Evolutionary conservation across 2,113 vertebrate species (phyloP).

Genomic region (Poeciliopsis occidentalis): DNA sequence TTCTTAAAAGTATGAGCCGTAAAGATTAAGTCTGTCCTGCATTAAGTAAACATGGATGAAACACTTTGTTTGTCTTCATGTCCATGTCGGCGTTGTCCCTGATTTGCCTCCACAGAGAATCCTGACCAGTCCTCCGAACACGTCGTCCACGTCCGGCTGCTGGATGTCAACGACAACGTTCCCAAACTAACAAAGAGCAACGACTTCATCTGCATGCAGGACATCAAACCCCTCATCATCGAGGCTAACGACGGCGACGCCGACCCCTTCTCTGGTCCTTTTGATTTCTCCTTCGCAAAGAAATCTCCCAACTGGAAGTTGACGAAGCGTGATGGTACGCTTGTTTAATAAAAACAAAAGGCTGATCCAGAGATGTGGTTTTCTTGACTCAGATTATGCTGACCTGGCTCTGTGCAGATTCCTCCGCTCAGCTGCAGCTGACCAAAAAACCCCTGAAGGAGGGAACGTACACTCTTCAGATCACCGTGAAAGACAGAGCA

Average conservation of each 20-base stretch:
- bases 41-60: background rate
- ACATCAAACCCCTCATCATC: constrained; percentile 64
- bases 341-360: background rate
- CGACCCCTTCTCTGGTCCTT: constrained; percentile 72
- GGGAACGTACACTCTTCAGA: constrained; percentile 57
- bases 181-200: constrained; percentile 61
- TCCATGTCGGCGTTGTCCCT: background rate
- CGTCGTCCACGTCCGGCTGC: constrained; percentile 63
- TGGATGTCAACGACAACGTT: constrained; percentile 80
- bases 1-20: background rate
- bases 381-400: background rate
- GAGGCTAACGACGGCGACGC: constrained; percentile 70
- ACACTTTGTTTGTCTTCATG: background rate
- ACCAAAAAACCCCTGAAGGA: constrained; percentile 69
- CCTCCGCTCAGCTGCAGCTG: constrained; percentile 66
- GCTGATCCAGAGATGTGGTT: background rate
- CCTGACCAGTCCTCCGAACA: constrained; percentile 54
- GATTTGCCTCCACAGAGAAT: constrained; percentile 57
- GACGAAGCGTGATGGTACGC: constrained; percentile 62
- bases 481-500: constrained; percentile 73
- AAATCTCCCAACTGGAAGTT: constrained; percentile 78
- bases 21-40: background rate
- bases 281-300: constrained; percentile 70
- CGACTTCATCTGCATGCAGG: constrained; percentile 73
- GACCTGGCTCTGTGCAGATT: constrained; percentile 47